A percentile compares a stretch with the other conserved stretches of the same genome.
These are phyloP conservation scores for Anas acuta DNA, from an alignment of 2,797 vertebrate genomes.

Conservation along the genomic window DNA sequence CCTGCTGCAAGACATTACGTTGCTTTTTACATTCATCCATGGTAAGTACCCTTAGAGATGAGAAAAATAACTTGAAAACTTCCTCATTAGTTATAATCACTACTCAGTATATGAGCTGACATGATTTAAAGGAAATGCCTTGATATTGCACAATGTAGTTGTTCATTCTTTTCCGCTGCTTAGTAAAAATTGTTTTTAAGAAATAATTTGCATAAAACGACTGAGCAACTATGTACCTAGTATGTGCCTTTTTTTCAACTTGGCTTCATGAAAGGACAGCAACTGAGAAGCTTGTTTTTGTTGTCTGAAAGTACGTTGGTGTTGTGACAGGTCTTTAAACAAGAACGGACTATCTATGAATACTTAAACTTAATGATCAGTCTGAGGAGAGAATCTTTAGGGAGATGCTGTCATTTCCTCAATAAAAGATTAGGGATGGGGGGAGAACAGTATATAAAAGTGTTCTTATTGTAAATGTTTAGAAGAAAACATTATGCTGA, in stretches of 20 bases:
- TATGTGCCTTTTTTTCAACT: neutral
- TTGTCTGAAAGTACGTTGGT: neutral
- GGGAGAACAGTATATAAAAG: neutral
- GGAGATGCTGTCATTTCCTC: neutral
- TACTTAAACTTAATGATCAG: neutral
- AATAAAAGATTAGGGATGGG: neutral
- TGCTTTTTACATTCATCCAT: neutral
- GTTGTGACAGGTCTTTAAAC: neutral
- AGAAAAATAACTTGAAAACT: neutral
- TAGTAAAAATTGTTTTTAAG: neutral
- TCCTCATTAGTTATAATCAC: neutral
- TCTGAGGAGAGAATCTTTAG: neutral
- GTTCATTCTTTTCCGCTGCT: neutral
- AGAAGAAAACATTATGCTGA: neutral
- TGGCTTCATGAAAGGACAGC: neutral
- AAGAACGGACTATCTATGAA: neutral
- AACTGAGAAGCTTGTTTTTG: neutral
- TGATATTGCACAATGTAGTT: neutral
- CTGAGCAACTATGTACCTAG: neutral
- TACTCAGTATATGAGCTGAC: neutral
- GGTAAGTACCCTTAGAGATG: neutral
- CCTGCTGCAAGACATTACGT: neutral
- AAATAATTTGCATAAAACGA: neutral
- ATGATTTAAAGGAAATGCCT: neutral
- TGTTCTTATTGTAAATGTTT: neutral